Conservation (phyloP, 2,888 invertebrate species). For the Hemithea aestivaria region DNA sequence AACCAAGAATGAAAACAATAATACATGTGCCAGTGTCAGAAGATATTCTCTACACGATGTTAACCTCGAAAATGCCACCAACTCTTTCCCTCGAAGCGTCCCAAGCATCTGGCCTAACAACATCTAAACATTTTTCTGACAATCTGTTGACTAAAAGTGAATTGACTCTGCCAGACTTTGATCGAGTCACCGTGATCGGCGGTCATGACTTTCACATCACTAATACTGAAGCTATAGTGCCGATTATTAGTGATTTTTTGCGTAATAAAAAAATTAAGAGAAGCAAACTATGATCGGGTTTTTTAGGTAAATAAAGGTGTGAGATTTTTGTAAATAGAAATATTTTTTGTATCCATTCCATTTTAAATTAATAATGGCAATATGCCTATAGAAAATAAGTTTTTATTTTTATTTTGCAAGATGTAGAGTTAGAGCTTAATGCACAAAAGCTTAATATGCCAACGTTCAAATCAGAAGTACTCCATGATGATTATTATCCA, state of each 20-base stretch:
- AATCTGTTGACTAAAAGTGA: conserved; percentile 36
- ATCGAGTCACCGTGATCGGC: conserved; percentile 55
- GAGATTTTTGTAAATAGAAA: too few species aligned
- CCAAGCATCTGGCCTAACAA: conserved; percentile 23
- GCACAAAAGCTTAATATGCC: too few species aligned
- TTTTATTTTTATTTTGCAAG: too few species aligned
- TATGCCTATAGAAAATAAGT: too few species aligned
- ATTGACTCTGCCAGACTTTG: conserved; percentile 32
- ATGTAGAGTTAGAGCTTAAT: too few species aligned
- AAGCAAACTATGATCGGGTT: conserved; percentile 28
- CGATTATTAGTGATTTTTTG: conserved; percentile 52
- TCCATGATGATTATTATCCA: too few species aligned
- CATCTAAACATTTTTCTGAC: conserved; percentile 28
- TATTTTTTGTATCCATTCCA: too few species aligned
- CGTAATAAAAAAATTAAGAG: conserved; percentile 16
- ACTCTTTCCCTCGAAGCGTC: conserved; percentile 41
- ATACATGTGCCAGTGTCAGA: conserved; percentile 30
- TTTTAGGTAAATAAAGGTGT: not conserved
- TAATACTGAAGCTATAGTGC: conserved; percentile 67
- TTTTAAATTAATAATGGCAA: too few species aligned
- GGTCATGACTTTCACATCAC: conserved; percentile 80
- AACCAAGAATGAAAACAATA: conserved; percentile 46
- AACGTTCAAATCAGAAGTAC: too few species aligned
- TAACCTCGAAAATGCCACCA: conserved; percentile 40
- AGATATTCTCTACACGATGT: conserved; percentile 37